Conservation (phyloP, 2,888 invertebrate genomes). For the Eristalinus aeneus region DNA sequence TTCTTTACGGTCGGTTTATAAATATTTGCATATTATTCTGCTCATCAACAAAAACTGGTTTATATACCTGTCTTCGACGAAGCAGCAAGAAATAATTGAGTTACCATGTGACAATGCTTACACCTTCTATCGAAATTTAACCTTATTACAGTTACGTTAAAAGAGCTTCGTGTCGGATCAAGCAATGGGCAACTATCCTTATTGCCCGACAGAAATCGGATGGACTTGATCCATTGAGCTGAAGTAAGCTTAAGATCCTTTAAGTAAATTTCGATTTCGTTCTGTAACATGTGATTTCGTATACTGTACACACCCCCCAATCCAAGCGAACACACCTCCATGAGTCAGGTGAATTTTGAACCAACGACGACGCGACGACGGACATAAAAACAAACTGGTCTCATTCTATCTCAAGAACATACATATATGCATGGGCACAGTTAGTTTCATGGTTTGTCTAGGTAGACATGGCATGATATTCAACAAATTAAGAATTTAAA, state of each 20-base stretch:
- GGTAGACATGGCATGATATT: neutral
- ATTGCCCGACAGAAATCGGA: no score
- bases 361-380: neutral
- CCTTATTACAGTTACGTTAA: no score
- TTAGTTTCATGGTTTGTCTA: neutral
- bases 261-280: neutral
- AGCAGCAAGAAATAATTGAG: neutral
- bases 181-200: no score
- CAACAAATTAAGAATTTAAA: neutral
- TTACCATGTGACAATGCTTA: neutral
- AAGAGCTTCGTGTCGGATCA: no score
- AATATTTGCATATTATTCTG: neutral
- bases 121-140: no score
- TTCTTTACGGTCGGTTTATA: neutral
- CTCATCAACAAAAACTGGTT: neutral
- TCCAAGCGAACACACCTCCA: neutral
- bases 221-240: neutral
- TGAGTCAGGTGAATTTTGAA: neutral
- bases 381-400: neutral
- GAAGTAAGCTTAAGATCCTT: neutral
- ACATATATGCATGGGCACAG: neutral
- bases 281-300: neutral
- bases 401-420: neutral
- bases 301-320: neutral
- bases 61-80: neutral